Evolutionary conservation across 2,888 invertebrate species (phyloP).

Genomic region (Lasius platythorax): DNA sequence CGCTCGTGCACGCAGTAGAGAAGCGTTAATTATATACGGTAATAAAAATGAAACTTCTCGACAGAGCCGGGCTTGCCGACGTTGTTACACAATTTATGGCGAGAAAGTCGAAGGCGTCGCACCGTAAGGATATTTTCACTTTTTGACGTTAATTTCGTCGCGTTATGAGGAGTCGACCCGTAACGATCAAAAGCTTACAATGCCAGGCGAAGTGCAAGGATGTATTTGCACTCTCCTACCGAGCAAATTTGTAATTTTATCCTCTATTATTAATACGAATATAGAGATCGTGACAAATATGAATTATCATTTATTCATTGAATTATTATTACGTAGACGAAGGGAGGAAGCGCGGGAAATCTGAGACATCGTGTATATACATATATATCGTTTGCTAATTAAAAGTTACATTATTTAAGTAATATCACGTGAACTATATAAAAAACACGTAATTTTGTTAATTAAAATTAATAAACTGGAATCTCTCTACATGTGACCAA

Average conservation of each 20-base stretch:
- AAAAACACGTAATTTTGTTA: conserved; percentile 8
- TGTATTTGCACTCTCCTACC: background rate
- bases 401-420: conserved; percentile 19
- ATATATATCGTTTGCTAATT: background rate
- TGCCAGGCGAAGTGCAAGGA: conserved; percentile 16
- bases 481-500: background rate
- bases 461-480: conserved; percentile 8
- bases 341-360: background rate
- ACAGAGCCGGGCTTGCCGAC: conserved; percentile 5
- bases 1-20: background rate
- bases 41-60: conserved; percentile 42
- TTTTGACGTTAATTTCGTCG: conserved; percentile 33
- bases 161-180: conserved; percentile 1
- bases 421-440: conserved; percentile 1
- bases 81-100: conserved; percentile 46
- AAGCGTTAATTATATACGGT: conserved; percentile 29
- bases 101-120: conserved; percentile 41
- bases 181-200: conserved; percentile 33
- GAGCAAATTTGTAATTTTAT: conserved; percentile 23
- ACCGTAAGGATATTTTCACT: conserved; percentile 41
- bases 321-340: conserved; percentile 7
- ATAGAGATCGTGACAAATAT: conserved; percentile 16
- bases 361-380: background rate
- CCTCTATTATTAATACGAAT: conserved; percentile 33
- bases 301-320: background rate